Evolutionary conservation across 2,113 vertebrate species (phyloP).

Genomic region (Toxotes jaculatrix): DNA sequence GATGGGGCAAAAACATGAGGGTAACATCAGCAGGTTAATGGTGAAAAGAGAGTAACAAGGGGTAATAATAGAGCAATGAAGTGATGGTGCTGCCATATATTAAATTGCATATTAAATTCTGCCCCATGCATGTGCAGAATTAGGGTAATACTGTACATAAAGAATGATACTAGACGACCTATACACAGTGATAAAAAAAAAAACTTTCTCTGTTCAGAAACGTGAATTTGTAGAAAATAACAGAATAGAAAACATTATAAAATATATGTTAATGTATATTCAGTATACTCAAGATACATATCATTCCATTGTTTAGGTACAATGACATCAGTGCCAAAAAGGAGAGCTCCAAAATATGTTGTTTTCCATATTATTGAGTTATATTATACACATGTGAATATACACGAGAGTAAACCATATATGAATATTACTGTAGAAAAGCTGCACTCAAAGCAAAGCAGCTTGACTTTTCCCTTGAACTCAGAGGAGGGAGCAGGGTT

Average conservation of each 20-base stretch:
- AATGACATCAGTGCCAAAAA: too few species aligned
- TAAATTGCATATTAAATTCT: neutral
- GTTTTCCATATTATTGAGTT: neutral
- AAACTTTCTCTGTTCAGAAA: too few species aligned
- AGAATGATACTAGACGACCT: slow-evolving; percentile 1
- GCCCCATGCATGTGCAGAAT: neutral
- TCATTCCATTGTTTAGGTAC: too few species aligned
- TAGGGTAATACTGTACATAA: neutral
- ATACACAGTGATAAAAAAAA: slow-evolving; percentile 1
- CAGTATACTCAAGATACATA: too few species aligned
- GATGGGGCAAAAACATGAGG: neutral
- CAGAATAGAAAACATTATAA: too few species aligned
- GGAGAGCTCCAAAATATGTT: neutral
- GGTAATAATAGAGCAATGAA: neutral
- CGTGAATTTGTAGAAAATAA: too few species aligned
- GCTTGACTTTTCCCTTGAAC: slow-evolving; percentile 35
- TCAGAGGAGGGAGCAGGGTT: slow-evolving; percentile 4
- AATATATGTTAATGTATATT: too few species aligned
- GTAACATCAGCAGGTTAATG: neutral
- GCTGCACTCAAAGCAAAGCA: neutral
- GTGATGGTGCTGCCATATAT: neutral
- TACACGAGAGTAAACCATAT: neutral
- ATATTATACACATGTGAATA: too few species aligned
- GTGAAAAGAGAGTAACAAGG: neutral
- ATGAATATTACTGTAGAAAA: slow-evolving; percentile 9